phyloP scores from a whole-genome alignment of 2,888 invertebrate genomes.

The Mesochorus sp. region DNA sequence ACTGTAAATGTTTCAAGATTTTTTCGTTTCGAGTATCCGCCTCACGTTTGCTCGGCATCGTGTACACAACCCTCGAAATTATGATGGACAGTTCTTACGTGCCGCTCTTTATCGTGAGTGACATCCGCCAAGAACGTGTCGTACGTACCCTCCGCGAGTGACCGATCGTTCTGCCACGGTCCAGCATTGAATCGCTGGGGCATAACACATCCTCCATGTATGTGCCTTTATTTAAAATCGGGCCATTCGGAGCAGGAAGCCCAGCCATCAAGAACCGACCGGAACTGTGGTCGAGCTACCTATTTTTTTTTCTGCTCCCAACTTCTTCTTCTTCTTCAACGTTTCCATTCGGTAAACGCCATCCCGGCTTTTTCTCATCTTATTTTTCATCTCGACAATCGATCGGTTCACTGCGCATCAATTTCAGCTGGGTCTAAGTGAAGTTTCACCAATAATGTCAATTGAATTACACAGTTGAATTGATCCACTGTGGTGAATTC shows the following conservation, averaged over 20 bases:
- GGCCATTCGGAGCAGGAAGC: constrained; percentile 56
- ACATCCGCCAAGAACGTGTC: constrained; percentile 60
- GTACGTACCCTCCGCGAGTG: too few relatives aligned
- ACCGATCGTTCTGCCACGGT: constrained; percentile 5
- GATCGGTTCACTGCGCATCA: neutral
- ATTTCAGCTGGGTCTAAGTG: too few relatives aligned
- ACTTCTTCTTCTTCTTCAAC: too few relatives aligned
- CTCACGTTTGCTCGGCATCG: constrained; percentile 18
- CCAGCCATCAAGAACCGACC: constrained; percentile 53
- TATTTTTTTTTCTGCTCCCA: neutral
- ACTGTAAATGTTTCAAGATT: constrained; percentile 45
- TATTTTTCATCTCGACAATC: neutral
- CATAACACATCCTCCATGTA: constrained; percentile 20
- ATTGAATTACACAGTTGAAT: too few relatives aligned
- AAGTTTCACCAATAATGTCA: too few relatives aligned
- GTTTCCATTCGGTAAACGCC: constrained; percentile 5
- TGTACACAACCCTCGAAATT: constrained; percentile 59
- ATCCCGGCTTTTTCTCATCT: too few relatives aligned
- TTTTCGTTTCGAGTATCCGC: neutral
- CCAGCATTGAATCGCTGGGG: constrained; percentile 20
- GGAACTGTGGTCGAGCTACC: constrained; percentile 59
- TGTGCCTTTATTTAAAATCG: constrained; percentile 16
- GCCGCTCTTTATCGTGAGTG: constrained; percentile 74
- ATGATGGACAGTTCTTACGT: constrained; percentile 75
- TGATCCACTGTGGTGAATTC: too few relatives aligned